Evolutionary conservation across 2,888 invertebrate genomes (phyloP), one percentile per base, ranked within the genome.

Genomic region (Ennomos erosarius): DNA sequence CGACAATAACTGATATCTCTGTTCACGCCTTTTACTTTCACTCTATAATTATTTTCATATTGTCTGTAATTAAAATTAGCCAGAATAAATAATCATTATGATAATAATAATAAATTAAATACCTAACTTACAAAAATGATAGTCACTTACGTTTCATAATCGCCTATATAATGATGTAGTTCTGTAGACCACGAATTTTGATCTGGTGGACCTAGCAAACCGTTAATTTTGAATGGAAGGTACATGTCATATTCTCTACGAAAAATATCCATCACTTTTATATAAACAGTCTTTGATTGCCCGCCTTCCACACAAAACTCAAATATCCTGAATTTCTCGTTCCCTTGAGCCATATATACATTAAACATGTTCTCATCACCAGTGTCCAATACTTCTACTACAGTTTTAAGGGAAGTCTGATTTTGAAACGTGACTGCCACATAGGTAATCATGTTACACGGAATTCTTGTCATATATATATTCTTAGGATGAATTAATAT

Each of bases 161-260:
- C 69, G 43, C 80, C 78, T 37, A 84, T 80, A 59, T 88, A 92
- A 73, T 85, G 74, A 13, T 77, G 78, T 39, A 89, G 71, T 70
- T 90, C 87, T 26, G 83, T 84, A 9, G 89, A 83, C 46, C 62
- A 65, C 33, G 74, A 43, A 70, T 80, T 70, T 70, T 81, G 59
- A 65, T 81, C 67, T 6, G 93, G 90, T 8, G 95, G 94, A 0
- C 95, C 95, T 47, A 95, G 68, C 42, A 94, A 75, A 52, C 87
- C 88, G 69, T 95, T 95, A 12, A 95, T 81, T 69, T 93, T 84
- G 59, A 94, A 87, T 0, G 95, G 95, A 51, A 95, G 81, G 67
- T 86, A 93, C 76, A 94, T 93, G 51, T 93, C 91, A 70, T 93
- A 94, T 59, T 93, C 93, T 63, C 90, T 80, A 49, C 88, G 79